Conservation (phyloP, 2,888 invertebrate genomes). For the Blomia tropicalis region DNA sequence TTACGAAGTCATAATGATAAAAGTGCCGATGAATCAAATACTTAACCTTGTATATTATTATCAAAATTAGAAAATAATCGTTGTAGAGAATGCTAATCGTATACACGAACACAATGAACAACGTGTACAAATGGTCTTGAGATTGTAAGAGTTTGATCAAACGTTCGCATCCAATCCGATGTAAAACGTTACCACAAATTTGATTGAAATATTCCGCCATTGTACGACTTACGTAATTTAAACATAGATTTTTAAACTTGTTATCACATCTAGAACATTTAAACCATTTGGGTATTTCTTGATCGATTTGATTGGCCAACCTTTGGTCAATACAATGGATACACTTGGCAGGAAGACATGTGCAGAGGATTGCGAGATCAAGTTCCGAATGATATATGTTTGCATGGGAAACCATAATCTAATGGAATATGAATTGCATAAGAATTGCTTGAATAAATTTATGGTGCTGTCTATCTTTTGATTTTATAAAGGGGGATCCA, state of each 20-base stretch:
- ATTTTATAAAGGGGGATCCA: constrained; percentile 15
- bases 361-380: neutral
- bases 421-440: no score
- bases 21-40: neutral
- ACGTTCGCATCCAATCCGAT: no score
- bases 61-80: neutral
- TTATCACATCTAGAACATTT: neutral
- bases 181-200: no score
- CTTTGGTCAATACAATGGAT: neutral
- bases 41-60: neutral
- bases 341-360: neutral
- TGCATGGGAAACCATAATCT: no score
- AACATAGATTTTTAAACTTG: neutral
- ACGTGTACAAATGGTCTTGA: neutral
- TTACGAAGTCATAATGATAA: neutral
- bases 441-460: no score
- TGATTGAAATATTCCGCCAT: neutral
- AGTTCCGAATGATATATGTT: neutral
- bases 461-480: constrained; percentile 8
- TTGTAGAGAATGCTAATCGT: neutral
- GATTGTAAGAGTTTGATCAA: neutral
- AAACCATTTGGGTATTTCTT: neutral
- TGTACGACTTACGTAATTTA: neutral
- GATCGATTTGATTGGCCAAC: neutral
- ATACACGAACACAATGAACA: neutral